phyloP scores from a whole-genome alignment of 2,113 vertebrate genomes.

The Dasyurus viverrinus region DNA sequence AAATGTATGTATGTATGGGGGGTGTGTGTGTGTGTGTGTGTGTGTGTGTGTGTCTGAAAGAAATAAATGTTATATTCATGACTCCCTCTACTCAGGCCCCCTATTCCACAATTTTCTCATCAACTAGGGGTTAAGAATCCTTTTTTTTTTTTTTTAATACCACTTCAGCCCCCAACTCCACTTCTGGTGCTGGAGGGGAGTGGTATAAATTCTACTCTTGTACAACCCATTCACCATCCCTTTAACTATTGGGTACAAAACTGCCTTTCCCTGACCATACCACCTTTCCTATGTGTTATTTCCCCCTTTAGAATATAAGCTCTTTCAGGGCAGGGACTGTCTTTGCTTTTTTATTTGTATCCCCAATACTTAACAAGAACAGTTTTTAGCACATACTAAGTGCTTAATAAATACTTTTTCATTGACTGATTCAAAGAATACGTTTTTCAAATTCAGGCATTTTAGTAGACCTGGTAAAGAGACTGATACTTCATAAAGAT shows the following conservation, averaged over 20 bases:
- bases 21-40: background rate
- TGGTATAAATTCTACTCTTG: background rate
- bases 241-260: background rate
- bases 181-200: background rate
- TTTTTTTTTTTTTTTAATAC: background rate
- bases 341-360: slow-evolving; percentile 6
- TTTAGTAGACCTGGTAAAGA: background rate
- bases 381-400: background rate
- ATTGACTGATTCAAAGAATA: background rate
- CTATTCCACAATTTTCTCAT: background rate
- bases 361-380: background rate
- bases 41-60: background rate
- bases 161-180: background rate
- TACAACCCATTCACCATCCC: background rate
- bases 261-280: background rate
- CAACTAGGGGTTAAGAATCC: background rate
- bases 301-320: background rate
- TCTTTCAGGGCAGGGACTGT: slow-evolving; percentile 2
- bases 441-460: background rate
- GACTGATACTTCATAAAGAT: background rate
- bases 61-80: background rate
- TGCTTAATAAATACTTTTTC: background rate
- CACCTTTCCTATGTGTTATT: background rate
- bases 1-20: background rate
- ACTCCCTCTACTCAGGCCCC: background rate